A percentile compares a stretch with the other conserved stretches of the same genome.
These are phyloP conservation scores for Entomobrya multifasciata DNA, from an alignment of 2,888 invertebrate species.

Conservation along the genomic window DNA sequence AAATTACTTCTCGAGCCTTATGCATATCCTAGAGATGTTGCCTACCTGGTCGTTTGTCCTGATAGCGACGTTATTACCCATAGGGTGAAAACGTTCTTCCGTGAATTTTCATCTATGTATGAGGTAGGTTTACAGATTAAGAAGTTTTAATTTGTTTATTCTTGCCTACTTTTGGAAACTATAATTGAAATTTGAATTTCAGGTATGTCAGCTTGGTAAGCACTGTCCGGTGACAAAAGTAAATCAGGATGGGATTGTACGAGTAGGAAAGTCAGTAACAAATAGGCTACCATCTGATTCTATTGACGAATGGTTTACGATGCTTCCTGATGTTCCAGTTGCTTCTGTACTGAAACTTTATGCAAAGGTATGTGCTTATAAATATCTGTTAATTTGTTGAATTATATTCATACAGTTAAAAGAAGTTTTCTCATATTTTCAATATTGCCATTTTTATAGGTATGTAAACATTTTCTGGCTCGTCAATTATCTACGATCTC, in stretches of 20 bases:
- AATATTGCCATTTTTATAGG: conserved; percentile 82
- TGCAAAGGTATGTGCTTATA: conserved; percentile 85
- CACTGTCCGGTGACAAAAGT: conserved; percentile 94
- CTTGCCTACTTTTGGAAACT: neutral
- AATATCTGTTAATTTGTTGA: no score
- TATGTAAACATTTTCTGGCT: conserved; percentile 88
- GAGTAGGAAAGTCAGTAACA: conserved; percentile 87
- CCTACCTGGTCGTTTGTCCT: conserved; percentile 96
- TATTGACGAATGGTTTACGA: conserved; percentile 94
- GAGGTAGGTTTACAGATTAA: conserved; percentile 84
- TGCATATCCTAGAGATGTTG: conserved; percentile 95
- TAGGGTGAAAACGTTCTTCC: conserved; percentile 92
- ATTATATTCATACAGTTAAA: no score
- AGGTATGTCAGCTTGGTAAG: conserved; percentile 93
- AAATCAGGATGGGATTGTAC: conserved; percentile 92
- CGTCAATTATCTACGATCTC: conserved; percentile 89
- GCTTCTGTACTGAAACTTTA: conserved; percentile 93
- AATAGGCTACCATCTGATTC: conserved; percentile 85
- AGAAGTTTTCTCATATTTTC: no score
- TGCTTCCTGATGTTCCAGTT: conserved; percentile 89
- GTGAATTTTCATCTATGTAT: conserved; percentile 95
- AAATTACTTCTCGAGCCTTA: conserved; percentile 98
- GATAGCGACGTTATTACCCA: conserved; percentile 92
- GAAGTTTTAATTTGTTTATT: neutral
- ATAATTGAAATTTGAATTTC: neutral